Evolutionary conservation across 2,888 invertebrate genomes (phyloP), one percentile per base, ranked within the genome.

Genomic region (Drosophila pegasa): DNA sequence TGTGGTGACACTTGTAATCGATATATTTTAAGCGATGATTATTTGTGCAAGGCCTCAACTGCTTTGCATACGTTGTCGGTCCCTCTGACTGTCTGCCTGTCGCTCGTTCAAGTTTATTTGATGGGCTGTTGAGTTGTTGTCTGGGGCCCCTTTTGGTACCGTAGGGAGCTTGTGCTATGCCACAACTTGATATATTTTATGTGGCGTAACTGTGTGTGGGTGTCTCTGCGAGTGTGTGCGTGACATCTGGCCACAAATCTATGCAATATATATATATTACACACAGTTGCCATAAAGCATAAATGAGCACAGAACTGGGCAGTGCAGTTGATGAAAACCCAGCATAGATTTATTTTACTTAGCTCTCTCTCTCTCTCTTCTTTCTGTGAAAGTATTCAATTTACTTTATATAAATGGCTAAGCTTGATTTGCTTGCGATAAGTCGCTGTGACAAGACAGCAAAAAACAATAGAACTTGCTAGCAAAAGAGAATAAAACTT

Each of bases 151-250:
- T 22, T 29, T 31, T 27, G 9, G 37, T 29, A 10, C 43, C 43
- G 43, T 18, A 6, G 64, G 83, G 82, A 79, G 79, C 72, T 83
- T 77, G 37, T 65, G 71, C 35, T 69, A 72, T 87, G 77, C 61
- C 56, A 54, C 40, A 33, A 55, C 33, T 63, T 80, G 80, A 74
- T 74, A 43, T 74, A 85, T 83, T 85, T 82, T 47, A 82, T 75
- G 81, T 61, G 43, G 16, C 29, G 14, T 48, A 57, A 14, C 37
- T 18, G 3, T 27, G 18, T 50, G n/a, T 25, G 16, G 1, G 20
- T 20, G 33, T 33, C 9, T 48, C 33, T 16, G 16, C 62, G 38
- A 41, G 48, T 54, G 55, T 75, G 65, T 66, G 73, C 66, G 77
- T 64, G 80, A 72, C 78, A 78, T 71, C 52, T 67, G 60, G 56